phyloP scores from a whole-genome alignment of 2,113 vertebrate species.

The Uropsilus gracilis region DNA sequence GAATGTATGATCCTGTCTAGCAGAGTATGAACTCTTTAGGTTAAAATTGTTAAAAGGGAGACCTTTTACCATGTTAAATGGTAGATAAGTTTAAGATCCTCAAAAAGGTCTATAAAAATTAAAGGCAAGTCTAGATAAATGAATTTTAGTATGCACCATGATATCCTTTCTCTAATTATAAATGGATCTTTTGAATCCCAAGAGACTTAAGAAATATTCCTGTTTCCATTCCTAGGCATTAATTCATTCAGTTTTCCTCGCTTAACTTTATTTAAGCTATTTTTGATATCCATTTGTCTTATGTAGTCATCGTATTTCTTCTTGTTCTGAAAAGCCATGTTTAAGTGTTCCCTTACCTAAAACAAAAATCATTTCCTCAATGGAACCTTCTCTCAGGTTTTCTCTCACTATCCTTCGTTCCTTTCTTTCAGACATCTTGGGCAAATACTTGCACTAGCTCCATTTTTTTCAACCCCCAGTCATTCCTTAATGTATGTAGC shows the following conservation, averaged over 20 bases:
- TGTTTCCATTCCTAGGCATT: background rate
- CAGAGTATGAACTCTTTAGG: background rate
- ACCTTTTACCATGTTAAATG: too few relatives aligned
- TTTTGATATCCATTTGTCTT: background rate
- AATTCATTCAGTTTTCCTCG: background rate
- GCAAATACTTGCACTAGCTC: background rate
- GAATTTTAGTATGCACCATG: background rate
- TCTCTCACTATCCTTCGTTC: background rate
- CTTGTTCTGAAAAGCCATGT: background rate
- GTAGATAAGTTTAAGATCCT: background rate
- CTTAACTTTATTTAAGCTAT: background rate
- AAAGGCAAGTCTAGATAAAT: background rate
- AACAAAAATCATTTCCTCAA: background rate
- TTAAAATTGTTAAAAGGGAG: conserved; percentile 49
- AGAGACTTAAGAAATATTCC: background rate
- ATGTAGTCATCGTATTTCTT: background rate
- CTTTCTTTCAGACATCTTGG: background rate
- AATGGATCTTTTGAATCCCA: background rate
- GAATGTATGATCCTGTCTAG: background rate
- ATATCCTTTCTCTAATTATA: background rate
- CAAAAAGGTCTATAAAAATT: background rate
- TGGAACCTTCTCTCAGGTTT: background rate
- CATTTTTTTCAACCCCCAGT: background rate
- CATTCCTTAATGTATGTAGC: background rate
- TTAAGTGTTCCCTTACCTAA: background rate